Base-by-base conservation (phyloP, 2,888 invertebrate genomes). In the Pomacea canaliculata region DNA sequence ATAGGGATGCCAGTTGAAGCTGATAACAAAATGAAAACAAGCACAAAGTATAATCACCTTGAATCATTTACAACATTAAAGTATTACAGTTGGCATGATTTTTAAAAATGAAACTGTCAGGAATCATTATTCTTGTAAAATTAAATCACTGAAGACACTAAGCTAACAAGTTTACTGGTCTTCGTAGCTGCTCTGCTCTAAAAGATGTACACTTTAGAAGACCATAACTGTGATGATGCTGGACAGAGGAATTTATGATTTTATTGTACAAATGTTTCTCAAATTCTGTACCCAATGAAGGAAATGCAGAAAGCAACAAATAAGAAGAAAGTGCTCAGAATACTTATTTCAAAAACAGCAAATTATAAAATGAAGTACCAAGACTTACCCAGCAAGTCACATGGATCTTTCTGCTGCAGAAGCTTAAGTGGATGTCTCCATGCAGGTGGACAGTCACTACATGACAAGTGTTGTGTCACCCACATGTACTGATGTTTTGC, bases 391-490 rank as follows among this genome's bases (percentile, higher is more conserved):
- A 56, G 51, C 51, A 56, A 2, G 8, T 69, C 63, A 13, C 62
- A 59, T 7, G 68, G 69, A 46, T 74, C 74, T 8, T 16, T 19
- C 7, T 62, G 69, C 49, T 74, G 74, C 49, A 74, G 63, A 75
- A 88, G 74, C 71, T 83, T 83, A 10, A 88, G 80, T 0, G 86
- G 85, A 73, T 87, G 86, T 65, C 81, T 82, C 87, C 87, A 88
- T 3, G 71, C 70, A 4, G 78, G 69, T 0, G 89, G 89, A 73
- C 85, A 87, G 71, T 85, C 84, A 65, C 82, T 84, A 76, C 86
- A 84, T 0, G 89, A 89, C 48, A 84, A 81, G 77, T 89, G 87
- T 59, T 84, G 82, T 2, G 85, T 85, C 49, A 86, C 81, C 89
- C 89, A 89, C 8, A 81, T 78, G 70, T 89, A 89, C 18, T 81